Evolutionary conservation across 1,140 invertebrate species (phyloP), one percentile per base, ranked within the genome.

Genomic region (Chironomus tepperi): DNA sequence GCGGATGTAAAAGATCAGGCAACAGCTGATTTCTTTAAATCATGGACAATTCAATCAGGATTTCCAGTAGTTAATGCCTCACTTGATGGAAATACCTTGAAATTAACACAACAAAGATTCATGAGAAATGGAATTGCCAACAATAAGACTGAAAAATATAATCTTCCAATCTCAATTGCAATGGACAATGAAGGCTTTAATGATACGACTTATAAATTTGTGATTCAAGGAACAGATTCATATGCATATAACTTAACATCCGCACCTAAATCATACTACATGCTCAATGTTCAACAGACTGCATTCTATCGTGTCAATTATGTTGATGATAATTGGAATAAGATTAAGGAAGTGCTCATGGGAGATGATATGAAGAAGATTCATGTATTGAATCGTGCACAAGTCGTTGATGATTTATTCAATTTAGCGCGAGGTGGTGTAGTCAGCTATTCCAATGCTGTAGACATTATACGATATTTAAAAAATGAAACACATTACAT

Each of bases 271-370:
- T 81, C 85, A 15, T 93, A 90, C 89, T 79, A 92, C 6, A 83
- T 94, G 75, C 84, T 89, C 5, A 93, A 93, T 77, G 77, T 90
- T 21, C 85, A 88, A 79, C 83, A 88, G 77, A 87, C 87, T 74
- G 92, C 91, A 34, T 90, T 89, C 76, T 95, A 93, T 81, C 86
- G 93, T 21, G 91, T 94, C 0, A 91, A 91, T 78, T 95, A 96
- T 80, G 89, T 93, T 75, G 80, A 84, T 1, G 78, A 78, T 8
- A 88, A 86, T 34, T 94, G 92, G 92, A 79, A 87, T 73, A 83
- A 83, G 42, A 85, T 91, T 34, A 85, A 86, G 18, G 42, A 82
- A 0, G 82, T 83, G 12, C 79, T 93, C 6, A 79, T 81, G 0
- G 82, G 84, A 19, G 77, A 79, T 3, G 81, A 87, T 74, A 82